These are phyloP conservation scores for Hemistola chrysoprasaria DNA, from an alignment of 2,888 invertebrate species.

Conservation along the genomic window DNA sequence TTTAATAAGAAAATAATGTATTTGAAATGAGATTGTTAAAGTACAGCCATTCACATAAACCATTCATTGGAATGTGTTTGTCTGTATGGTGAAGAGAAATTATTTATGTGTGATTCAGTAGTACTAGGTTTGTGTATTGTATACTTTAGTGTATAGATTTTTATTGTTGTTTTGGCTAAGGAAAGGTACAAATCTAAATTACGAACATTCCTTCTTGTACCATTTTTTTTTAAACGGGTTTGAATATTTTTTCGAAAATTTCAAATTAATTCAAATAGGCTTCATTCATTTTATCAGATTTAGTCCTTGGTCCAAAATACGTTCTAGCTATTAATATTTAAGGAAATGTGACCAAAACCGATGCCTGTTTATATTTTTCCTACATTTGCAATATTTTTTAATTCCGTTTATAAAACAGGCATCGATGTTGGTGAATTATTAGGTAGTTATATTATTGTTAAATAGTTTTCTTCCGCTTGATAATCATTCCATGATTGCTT, in stretches of 20 bases:
- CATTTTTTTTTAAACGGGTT: background rate
- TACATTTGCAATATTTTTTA: conserved; percentile 32
- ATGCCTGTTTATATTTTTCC: conserved; percentile 35
- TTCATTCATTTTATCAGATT: conserved; percentile 3
- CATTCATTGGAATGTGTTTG: conserved; percentile 6
- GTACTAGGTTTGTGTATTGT: conserved; percentile 50
- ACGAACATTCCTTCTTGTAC: conserved; percentile 13
- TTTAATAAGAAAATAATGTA: conserved; percentile 54
- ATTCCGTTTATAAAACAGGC: conserved; percentile 43
- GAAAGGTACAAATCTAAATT: conserved; percentile 22
- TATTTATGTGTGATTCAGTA: conserved; percentile 81
- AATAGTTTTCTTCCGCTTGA: conserved; percentile 51
- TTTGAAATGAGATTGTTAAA: conserved; percentile 70
- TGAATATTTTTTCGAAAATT: background rate
- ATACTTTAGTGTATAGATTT: conserved; percentile 64
- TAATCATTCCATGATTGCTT: conserved; percentile 73
- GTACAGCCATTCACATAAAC: conserved; percentile 26
- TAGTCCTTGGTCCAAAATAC: conserved; percentile 20
- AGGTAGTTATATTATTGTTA: conserved; percentile 39
- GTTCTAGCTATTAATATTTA: conserved; percentile 30
- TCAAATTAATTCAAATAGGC: background rate
- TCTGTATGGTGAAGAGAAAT: conserved; percentile 62
- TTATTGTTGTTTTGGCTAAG: conserved; percentile 33
- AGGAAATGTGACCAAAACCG: conserved; percentile 43
- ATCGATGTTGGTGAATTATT: conserved; percentile 52